Percentiles rank a stretch among this genome's conserved stretches.
These are phyloP conservation scores for Drosophila subquinaria DNA, from an alignment of 2,888 invertebrate genomes.

Conservation along the genomic window DNA sequence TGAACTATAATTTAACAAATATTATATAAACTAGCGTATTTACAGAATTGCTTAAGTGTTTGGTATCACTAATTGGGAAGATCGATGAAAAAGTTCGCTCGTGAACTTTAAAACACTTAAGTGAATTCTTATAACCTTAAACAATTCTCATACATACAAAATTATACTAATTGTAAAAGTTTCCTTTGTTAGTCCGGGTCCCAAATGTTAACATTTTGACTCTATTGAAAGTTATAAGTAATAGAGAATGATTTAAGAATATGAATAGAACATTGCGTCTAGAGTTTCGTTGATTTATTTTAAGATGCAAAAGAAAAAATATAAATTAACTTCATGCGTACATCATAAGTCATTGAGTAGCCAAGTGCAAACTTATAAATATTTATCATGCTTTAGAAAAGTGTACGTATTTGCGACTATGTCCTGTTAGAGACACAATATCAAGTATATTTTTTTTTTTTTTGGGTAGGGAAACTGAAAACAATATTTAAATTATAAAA, in stretches of 20 bases:
- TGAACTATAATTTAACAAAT: too few relatives aligned
- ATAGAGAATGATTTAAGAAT: background rate
- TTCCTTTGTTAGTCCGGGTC: background rate
- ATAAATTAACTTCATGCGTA: background rate
- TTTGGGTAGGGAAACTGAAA: background rate
- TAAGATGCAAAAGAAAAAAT: slow-evolving; percentile 4
- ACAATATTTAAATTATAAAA: background rate
- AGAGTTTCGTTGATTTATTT: background rate
- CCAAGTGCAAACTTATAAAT: background rate
- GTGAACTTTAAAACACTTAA: too few relatives aligned
- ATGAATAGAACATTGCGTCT: background rate
- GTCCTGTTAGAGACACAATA: background rate
- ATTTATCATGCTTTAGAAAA: slow-evolving; percentile 6
- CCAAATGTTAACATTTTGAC: background rate
- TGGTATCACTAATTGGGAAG: too few relatives aligned
- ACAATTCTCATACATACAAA: background rate
- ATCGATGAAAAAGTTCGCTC: too few relatives aligned
- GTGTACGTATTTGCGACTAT: too few relatives aligned
- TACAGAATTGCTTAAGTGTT: too few relatives aligned
- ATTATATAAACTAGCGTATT: too few relatives aligned
- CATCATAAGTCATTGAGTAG: background rate
- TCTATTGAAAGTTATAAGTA: background rate
- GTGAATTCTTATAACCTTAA: too few relatives aligned
- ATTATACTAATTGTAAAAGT: too few relatives aligned
- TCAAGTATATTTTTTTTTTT: background rate